A percentile compares a stretch with the other conserved stretches of the same genome.
phyloP scores from a whole-genome alignment of 2,888 invertebrate genomes.

The Drosophila hamatofila region DNA sequence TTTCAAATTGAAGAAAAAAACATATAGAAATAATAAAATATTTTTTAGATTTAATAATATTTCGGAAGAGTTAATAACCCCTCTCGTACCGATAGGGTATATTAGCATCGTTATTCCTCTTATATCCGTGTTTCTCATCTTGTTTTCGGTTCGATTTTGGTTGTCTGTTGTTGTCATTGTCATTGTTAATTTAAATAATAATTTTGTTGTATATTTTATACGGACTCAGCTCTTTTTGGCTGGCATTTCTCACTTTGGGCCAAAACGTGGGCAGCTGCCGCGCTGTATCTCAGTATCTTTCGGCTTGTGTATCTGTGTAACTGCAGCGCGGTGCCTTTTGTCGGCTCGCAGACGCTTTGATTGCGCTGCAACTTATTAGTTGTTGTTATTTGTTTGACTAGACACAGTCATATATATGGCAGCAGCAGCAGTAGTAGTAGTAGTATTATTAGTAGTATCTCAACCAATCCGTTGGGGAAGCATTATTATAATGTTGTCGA shows the following conservation, averaged over 20 bases:
- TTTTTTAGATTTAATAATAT: not conserved
- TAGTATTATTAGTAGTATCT: constrained; percentile 32
- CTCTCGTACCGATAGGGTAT: constrained; percentile 21
- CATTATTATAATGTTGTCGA: constrained; percentile 61
- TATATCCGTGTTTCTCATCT: not conserved
- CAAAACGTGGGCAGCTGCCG: constrained; percentile 39
- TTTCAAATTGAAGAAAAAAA: too few species aligned
- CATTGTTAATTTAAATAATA: constrained; percentile 71
- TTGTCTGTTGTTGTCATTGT: constrained; percentile 39
- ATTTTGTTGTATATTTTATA: constrained; percentile 65
- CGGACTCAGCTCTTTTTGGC: constrained; percentile 34
- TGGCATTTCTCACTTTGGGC: constrained; percentile 48
- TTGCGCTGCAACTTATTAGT: constrained; percentile 79
- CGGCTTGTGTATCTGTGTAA: constrained; percentile 15
- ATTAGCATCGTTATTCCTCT: not conserved
- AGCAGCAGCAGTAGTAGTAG: constrained; percentile 19
- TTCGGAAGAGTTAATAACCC: not conserved
- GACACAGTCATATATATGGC: constrained; percentile 76
- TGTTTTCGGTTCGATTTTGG: constrained; percentile 27
- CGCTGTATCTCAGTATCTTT: constrained; percentile 7
- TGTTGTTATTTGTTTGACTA: constrained; percentile 83
- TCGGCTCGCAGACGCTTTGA: constrained; percentile 73
- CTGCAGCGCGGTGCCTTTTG: constrained; percentile 69
- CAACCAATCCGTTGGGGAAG: constrained; percentile 19
- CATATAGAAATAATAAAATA: not conserved